phyloP scores from a whole-genome alignment of 2,888 invertebrate species.

The Gymnoscelis rufifasciata region DNA sequence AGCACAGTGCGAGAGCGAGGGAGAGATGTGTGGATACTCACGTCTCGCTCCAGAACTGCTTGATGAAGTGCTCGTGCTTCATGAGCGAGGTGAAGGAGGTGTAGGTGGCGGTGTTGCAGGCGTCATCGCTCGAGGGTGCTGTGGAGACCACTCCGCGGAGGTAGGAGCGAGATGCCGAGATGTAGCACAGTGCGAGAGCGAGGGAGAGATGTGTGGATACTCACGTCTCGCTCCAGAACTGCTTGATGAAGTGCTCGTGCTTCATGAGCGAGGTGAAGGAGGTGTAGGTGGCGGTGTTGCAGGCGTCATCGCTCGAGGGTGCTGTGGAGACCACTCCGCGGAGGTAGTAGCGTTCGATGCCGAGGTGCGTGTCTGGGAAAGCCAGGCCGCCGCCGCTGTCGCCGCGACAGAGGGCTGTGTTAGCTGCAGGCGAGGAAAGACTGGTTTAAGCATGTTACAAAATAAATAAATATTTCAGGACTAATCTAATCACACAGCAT shows the following conservation, averaged over 20 bases:
- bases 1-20: not conserved
- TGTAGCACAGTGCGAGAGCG: not conserved
- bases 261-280: slow-evolving; percentile 49
- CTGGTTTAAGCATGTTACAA: no score
- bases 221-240: slow-evolving; percentile 26
- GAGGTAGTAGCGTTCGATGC: slow-evolving; percentile 48
- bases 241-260: slow-evolving; percentile 51
- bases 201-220: not conserved
- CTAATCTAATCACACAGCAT: no score
- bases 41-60: slow-evolving; percentile 53
- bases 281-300: slow-evolving; percentile 46
- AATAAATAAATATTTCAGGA: no score
- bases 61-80: slow-evolving; percentile 25
- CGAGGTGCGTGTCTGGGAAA: slow-evolving; percentile 9
- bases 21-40: slow-evolving; percentile 34
- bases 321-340: slow-evolving; percentile 58
- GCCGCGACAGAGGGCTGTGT: not conserved
- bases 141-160: slow-evolving; percentile 59
- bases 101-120: slow-evolving; percentile 38
- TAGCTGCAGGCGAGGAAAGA: no score
- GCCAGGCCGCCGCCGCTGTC: slow-evolving; percentile 56
- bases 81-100: no score
- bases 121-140: slow-evolving; percentile 48
- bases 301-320: slow-evolving; percentile 41
- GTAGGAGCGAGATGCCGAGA: slow-evolving; percentile 42